These are phyloP conservation scores for Chaenocephalus aceratus DNA, from an alignment of 2,113 vertebrate species.

Conservation along the genomic window DNA sequence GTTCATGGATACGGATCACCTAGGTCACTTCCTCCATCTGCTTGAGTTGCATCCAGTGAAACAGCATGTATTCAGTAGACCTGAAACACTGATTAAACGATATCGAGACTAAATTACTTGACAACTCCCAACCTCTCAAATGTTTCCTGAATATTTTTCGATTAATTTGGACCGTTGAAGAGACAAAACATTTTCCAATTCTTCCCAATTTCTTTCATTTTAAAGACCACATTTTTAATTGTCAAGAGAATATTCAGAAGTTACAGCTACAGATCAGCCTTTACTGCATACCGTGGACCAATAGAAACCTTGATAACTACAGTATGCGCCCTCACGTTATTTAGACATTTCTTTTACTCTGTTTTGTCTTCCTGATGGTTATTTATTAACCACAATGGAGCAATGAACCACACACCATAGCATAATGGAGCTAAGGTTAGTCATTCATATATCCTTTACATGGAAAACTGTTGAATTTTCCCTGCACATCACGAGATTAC, in stretches of 20 bases:
- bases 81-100: not conserved
- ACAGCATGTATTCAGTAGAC: not conserved
- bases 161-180: not conserved
- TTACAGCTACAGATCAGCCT: not conserved
- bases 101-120: not conserved
- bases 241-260: not conserved
- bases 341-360: not conserved
- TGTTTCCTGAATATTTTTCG: not conserved
- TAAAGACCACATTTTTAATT: not conserved
- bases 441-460: not conserved
- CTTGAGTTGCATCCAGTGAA: not conserved
- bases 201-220: not conserved
- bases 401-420: too few relatives aligned
- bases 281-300: not conserved
- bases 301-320: not conserved
- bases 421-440: not conserved
- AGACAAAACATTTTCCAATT: not conserved
- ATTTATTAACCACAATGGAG: not conserved
- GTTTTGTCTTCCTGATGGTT: not conserved
- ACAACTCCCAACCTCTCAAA: not conserved
- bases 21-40: not conserved
- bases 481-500: not conserved
- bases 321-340: not conserved
- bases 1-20: conserved; percentile 5
- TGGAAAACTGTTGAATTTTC: not conserved